These are phyloP conservation scores for Hippopotamus amphibius DNA, from an alignment of 2,113 vertebrate genomes.

Conservation along the genomic window DNA sequence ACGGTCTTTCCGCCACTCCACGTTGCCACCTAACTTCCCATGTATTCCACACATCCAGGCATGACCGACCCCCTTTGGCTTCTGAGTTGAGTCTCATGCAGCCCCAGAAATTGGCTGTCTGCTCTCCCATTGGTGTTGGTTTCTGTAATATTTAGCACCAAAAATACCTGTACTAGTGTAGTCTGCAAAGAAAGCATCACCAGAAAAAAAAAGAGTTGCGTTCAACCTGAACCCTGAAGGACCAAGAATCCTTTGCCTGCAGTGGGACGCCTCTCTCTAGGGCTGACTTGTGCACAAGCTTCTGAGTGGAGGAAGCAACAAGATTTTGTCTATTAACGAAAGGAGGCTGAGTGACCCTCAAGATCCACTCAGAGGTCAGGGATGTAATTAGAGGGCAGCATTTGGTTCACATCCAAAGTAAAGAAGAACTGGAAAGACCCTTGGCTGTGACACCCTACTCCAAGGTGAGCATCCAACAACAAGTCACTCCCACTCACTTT, in stretches of 20 bases:
- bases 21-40: neutral
- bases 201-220: neutral
- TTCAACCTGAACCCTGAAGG: neutral
- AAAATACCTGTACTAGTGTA: constrained; percentile 58
- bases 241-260: neutral
- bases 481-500: neutral
- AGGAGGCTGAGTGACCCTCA: neutral
- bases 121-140: neutral
- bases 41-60: rapidly evolving
- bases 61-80: neutral
- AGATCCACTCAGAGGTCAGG: neutral
- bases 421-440: neutral
- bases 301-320: neutral
- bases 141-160: constrained; percentile 75
- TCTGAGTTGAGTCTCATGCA: neutral
- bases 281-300: neutral
- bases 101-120: neutral
- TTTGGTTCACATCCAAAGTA: neutral
- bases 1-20: neutral
- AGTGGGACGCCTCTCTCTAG: neutral
- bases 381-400: neutral
- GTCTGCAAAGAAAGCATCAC: neutral
- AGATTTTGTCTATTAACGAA: neutral
- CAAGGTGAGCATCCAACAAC: neutral
- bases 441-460: neutral